Evolutionary conservation across 2,888 invertebrate genomes (phyloP).

Genomic region (Drosophila borborema): DNA sequence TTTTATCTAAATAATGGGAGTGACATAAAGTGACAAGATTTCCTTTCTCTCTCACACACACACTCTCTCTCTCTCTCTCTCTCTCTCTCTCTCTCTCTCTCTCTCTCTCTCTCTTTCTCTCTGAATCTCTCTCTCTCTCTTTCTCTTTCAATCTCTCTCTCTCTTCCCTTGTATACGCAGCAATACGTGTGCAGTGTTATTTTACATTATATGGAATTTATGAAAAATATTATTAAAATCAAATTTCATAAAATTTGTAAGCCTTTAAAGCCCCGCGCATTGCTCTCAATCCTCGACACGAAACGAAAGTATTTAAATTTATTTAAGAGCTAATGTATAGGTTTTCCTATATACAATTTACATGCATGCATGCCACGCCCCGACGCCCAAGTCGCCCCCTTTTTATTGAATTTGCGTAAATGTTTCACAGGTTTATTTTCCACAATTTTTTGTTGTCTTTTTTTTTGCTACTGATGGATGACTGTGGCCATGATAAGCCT

Average conservation of each 20-base stretch:
- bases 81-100: no score
- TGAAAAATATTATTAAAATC: background rate
- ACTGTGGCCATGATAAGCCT: slow-evolving; percentile 51
- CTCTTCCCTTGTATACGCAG: no score
- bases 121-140: no score
- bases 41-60: no score
- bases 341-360: slow-evolving; percentile 46
- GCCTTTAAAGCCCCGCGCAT: background rate
- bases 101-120: no score
- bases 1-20: no score
- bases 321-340: slow-evolving; percentile 29
- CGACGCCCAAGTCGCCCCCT: background rate
- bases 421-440: slow-evolving; percentile 42
- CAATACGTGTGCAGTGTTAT: background rate
- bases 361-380: slow-evolving; percentile 10
- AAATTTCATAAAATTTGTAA: background rate
- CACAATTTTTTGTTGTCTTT: background rate
- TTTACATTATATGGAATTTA: background rate
- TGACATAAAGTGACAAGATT: no score
- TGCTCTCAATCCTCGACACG: background rate
- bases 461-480: slow-evolving; percentile 50
- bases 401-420: slow-evolving; percentile 54
- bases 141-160: no score
- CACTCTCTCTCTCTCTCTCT: no score
- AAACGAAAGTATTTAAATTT: slow-evolving; percentile 15